These are phyloP conservation scores for Oostethus manadensis DNA, from an alignment of 2,113 vertebrate species.

Conservation along the genomic window DNA sequence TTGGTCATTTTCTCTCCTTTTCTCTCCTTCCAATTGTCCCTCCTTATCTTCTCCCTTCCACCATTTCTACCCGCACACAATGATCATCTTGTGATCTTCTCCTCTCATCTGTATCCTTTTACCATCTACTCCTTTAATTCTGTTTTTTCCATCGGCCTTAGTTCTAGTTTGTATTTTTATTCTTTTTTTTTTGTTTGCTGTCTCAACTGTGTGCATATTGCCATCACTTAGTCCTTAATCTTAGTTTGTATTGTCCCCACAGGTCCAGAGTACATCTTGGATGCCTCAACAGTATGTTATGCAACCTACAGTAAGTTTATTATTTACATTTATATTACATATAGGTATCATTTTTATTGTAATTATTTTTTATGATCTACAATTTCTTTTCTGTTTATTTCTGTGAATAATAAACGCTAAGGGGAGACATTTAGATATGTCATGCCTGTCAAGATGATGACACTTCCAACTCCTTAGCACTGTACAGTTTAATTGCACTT, in stretches of 20 bases:
- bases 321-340: neutral
- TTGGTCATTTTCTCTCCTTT: constrained; percentile 35
- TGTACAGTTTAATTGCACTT: neutral
- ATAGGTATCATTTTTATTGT: too few species aligned
- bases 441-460: neutral
- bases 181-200: constrained; percentile 8
- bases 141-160: constrained; percentile 1
- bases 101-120: constrained; percentile 33
- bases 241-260: constrained; percentile 20
- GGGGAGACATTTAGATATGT: neutral
- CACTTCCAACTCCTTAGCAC: neutral
- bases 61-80: constrained; percentile 27
- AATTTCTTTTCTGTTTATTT: too few species aligned
- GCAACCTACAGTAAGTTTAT: constrained; percentile 97
- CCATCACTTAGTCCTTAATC: constrained; percentile 5
- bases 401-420: too few species aligned
- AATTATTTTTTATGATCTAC: neutral
- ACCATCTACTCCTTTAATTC: constrained; percentile 25
- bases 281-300: constrained; percentile 99
- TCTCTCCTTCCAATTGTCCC: constrained; percentile 45
- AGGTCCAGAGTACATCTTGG: constrained; percentile 99
- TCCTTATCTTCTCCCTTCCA: constrained; percentile 30
- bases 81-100: constrained; percentile 17
- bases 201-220: constrained; percentile 12
- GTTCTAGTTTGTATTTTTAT: neutral